phyloP scores from a whole-genome alignment of 2,888 invertebrate species.

The Amphipyra tragopoginis region DNA sequence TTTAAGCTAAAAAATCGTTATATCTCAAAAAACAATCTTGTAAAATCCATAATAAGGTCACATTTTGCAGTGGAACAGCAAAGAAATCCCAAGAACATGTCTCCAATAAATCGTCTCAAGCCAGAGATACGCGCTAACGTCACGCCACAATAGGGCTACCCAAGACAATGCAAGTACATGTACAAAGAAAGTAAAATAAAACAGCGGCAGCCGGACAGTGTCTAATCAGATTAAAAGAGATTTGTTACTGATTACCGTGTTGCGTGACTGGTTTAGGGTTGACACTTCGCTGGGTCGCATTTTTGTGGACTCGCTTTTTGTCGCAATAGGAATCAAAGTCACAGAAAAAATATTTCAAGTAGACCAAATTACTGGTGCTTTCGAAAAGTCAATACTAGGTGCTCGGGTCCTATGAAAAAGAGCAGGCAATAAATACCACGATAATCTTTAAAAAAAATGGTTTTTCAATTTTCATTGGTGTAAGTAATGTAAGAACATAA shows the following conservation, averaged over 20 bases:
- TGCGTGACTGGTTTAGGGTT: slow-evolving; percentile 56
- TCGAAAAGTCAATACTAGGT: no score
- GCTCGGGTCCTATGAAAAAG: no score
- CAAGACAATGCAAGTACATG: slow-evolving; percentile 29
- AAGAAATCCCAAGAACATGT: not conserved
- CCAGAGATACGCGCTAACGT: not conserved
- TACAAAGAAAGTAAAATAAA: slow-evolving; percentile 16
- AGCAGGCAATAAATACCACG: no score
- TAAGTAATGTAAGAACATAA: no score
- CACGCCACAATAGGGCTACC: not conserved
- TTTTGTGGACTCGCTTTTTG: no score
- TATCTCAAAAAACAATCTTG: no score
- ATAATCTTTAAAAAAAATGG: no score
- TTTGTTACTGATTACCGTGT: slow-evolving; percentile 62
- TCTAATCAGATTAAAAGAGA: slow-evolving; percentile 66
- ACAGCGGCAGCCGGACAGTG: slow-evolving; percentile 10
- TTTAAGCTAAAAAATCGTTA: no score
- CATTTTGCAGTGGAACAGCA: not conserved
- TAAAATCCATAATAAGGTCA: slow-evolving; percentile 29
- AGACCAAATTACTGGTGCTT: no score
- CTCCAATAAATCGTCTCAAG: not conserved
- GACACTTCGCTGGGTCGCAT: slow-evolving; percentile 6
- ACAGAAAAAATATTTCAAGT: no score
- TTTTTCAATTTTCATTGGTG: no score
- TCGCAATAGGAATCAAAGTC: no score